Percentiles rank a stretch among this genome's conserved stretches.
Evolutionary conservation across 2,113 vertebrate genomes (phyloP).

Genomic region (Copsychus sechellarum): DNA sequence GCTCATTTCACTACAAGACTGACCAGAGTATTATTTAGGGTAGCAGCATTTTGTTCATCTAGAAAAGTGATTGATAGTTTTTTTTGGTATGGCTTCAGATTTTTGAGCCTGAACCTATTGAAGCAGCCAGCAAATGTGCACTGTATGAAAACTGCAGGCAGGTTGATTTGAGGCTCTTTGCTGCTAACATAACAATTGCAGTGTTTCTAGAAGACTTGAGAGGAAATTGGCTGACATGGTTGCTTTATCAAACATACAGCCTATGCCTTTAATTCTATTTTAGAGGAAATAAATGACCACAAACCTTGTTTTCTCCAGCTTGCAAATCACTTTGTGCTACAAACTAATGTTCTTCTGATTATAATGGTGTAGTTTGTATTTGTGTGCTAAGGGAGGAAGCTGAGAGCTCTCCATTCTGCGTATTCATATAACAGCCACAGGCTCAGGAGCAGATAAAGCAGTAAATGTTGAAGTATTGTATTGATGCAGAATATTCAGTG

Average conservation of each 20-base stretch:
- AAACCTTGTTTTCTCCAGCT: neutral
- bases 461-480: neutral
- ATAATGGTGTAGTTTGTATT: neutral
- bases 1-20: neutral
- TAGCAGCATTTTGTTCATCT: neutral
- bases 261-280: neutral
- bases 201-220: neutral
- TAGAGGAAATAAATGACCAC: neutral
- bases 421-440: neutral
- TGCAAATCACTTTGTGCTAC: neutral
- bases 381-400: neutral
- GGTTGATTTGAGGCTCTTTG: neutral
- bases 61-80: rapidly evolving
- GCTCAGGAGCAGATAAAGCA: neutral
- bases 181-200: neutral
- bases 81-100: neutral
- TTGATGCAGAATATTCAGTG: neutral
- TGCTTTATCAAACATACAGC: neutral
- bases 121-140: neutral
- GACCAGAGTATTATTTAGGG: neutral
- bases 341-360: neutral
- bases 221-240: neutral
- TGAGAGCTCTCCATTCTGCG: neutral
- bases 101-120: neutral
- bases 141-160: neutral